These are phyloP conservation scores for Paradisaea rubra DNA, from an alignment of 2,113 vertebrate genomes.

Conservation along the genomic window DNA sequence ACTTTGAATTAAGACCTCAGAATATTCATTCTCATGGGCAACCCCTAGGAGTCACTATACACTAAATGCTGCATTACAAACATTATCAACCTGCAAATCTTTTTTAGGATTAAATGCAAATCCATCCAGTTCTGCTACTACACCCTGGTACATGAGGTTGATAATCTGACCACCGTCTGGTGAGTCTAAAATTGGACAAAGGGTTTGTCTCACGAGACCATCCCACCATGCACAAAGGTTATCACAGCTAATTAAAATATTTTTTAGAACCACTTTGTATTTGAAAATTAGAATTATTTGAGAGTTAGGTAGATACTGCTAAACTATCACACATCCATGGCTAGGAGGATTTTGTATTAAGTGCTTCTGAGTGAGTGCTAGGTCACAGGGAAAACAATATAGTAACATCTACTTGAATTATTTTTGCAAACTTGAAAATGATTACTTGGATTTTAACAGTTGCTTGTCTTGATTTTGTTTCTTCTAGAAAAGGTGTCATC, in stretches of 20 bases:
- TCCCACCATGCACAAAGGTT: background rate
- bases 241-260: background rate
- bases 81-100: background rate
- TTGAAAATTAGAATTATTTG: background rate
- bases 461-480: background rate
- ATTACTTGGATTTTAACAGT: background rate
- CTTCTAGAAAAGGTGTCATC: background rate
- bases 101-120: background rate
- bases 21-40: background rate
- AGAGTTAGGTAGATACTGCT: background rate
- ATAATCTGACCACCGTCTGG: background rate
- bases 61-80: background rate
- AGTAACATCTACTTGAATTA: background rate
- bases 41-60: background rate
- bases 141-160: background rate
- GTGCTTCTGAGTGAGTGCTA: background rate
- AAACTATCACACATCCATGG: fast-evolving
- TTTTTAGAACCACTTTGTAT: background rate
- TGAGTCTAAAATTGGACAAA: background rate
- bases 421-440: background rate
- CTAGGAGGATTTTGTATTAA: background rate
- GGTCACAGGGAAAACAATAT: background rate
- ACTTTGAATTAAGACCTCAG: background rate
- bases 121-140: background rate
- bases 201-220: background rate